Conservation (phyloP, 92 coral and sea anemone species). For the Heliopora coerulea region DNA sequence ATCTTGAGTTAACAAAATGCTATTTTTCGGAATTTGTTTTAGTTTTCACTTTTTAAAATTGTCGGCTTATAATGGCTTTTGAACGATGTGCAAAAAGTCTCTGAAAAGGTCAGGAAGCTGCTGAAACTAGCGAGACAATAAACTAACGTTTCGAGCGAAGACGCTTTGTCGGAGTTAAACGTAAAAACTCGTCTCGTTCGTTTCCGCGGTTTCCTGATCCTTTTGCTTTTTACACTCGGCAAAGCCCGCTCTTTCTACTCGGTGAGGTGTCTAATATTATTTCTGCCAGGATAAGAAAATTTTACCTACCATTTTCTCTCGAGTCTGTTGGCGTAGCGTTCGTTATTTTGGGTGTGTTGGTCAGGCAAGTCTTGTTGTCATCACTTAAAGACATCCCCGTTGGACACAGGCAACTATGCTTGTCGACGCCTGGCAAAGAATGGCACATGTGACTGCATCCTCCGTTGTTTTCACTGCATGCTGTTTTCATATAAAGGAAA, state of each 20-base stretch:
- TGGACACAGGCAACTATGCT: conserved; percentile 67
- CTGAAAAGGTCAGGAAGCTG: too few relatives aligned
- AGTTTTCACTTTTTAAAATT: too few relatives aligned
- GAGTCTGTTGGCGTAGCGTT: background rate
- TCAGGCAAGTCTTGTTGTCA: conserved; percentile 55
- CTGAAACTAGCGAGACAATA: too few relatives aligned
- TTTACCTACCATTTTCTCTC: background rate
- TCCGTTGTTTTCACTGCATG: conserved; percentile 68
- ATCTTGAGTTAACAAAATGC: too few relatives aligned
- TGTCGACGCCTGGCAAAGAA: conserved; percentile 30
- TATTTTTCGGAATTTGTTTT: too few relatives aligned
- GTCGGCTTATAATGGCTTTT: too few relatives aligned
- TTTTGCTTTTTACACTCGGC: background rate
- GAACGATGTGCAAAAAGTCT: too few relatives aligned
- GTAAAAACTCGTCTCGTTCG: too few relatives aligned
- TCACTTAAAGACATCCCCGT: conserved; percentile 66
- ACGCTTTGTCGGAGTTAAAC: too few relatives aligned
- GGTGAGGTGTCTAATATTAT: background rate
- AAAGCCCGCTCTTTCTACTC: background rate
- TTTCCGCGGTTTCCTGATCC: too few relatives aligned
- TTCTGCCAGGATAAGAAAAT: background rate
- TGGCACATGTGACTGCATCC: conserved; percentile 83
- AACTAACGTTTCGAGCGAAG: too few relatives aligned
- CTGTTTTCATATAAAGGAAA: conserved; percentile 50
- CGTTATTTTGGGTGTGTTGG: conserved; percentile 14